Evolutionary conservation across 1,140 invertebrate genomes (phyloP), one percentile per base, ranked within the genome.

Genomic region (Heterodera schachtii): DNA sequence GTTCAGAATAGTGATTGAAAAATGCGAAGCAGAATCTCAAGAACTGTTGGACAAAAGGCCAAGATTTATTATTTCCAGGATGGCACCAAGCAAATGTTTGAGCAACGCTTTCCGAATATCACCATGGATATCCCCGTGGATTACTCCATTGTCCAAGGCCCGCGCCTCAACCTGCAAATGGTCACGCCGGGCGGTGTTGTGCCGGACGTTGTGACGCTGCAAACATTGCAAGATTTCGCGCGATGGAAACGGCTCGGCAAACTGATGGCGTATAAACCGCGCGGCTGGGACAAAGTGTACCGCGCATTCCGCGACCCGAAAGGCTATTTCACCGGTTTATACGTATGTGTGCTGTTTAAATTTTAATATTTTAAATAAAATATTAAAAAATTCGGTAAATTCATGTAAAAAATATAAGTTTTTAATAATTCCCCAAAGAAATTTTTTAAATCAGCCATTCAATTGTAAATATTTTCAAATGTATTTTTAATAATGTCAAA

Each of bases 141-240:
- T n/a, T 64, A 64, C 60, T 64, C 60, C 60, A 64, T 64, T n/a
- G 9, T 64, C 60, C 60, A 64, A n/a, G 60, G 60, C 60, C 60
- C 60, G 9, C 9, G 60, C 9, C 9, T 64, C 9, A n/a, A 64
- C 60, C 60, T 64, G 60, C 60, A 64, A n/a, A 9, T 64, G 9
- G n/a, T n/a, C n/a, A 64, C 9, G 9, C 60, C 9, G 60, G 60
- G 60, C 60, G 60, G 9, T n/a, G 9, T 64, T 9, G 60, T 64
- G 60, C 60, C 60, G 60, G 60, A 64, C 60, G 60, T n/a, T n/a
- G n/a, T 64, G 9, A 9, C 9, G 60, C 60, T 64, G 60, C 60
- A 64, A n/a, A 64, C 60, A n/a, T n/a, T 64, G 60, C 60, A 64
- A n/a, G 60, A 64, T n/a, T 64, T 64, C 60, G 9, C 60, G 9